A percentile compares a stretch with the other conserved stretches of the same genome.
Conservation (phyloP, 92 coral and sea anemone species). For the Phenganax stokvisi region DNA sequence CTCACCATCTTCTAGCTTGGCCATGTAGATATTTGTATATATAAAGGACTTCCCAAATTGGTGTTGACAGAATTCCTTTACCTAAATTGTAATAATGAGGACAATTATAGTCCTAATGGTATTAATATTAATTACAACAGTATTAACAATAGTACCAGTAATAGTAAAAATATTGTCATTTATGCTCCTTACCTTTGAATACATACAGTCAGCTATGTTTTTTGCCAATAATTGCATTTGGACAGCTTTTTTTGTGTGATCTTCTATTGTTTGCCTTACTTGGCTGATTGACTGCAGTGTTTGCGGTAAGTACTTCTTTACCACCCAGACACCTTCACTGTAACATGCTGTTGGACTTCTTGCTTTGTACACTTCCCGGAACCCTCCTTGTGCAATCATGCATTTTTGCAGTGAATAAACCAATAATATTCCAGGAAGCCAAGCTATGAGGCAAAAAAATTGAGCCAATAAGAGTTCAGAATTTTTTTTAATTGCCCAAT, state of each 20-base stretch:
- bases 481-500: too few species aligned
- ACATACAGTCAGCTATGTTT: conserved; percentile 47
- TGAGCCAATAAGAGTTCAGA: too few species aligned
- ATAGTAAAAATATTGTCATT: too few species aligned
- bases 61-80: conserved; percentile 40
- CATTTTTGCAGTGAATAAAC: too few species aligned
- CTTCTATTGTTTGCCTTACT: conserved; percentile 50
- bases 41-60: conserved; percentile 45
- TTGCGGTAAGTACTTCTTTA: conserved; percentile 43
- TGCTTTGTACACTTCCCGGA: conserved; percentile 55
- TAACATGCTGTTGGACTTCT: conserved; percentile 44
- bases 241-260: conserved; percentile 55
- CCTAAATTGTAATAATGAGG: conserved; percentile 32
- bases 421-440: too few species aligned
- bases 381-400: conserved; percentile 41
- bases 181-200: conserved; percentile 31
- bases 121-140: too few species aligned
- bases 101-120: too few species aligned
- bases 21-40: conserved; percentile 49
- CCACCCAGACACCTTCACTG: conserved; percentile 41
- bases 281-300: conserved; percentile 45
- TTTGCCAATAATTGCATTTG: conserved; percentile 49
- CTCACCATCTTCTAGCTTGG: conserved; percentile 50
- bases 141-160: too few species aligned
- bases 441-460: too few species aligned